Evolutionary conservation across 2,888 invertebrate genomes (phyloP).

Genomic region (Balanococcus diminutus): DNA sequence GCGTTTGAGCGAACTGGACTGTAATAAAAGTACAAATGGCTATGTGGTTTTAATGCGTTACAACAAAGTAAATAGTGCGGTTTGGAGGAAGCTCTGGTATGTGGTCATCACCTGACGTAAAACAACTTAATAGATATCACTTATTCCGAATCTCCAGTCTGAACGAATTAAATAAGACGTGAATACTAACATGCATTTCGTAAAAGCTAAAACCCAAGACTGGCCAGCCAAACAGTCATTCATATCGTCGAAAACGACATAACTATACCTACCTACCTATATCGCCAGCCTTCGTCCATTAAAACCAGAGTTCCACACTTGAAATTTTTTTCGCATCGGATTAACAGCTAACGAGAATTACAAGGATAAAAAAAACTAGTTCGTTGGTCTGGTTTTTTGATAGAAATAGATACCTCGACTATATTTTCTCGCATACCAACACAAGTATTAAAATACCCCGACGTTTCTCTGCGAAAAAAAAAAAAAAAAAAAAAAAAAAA

Average conservation of each 20-base stretch:
- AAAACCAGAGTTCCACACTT: background rate
- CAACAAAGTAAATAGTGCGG: background rate
- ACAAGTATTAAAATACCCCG: background rate
- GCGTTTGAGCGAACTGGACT: too few relatives aligned
- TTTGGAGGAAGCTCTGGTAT: slow-evolving; percentile 1
- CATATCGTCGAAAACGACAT: background rate
- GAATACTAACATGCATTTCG: background rate
- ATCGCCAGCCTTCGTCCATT: background rate
- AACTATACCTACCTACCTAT: background rate
- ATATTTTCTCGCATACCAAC: background rate
- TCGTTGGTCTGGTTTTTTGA: background rate
- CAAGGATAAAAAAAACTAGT: background rate
- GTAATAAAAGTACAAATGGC: background rate
- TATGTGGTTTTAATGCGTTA: background rate
- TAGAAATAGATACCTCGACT: background rate
- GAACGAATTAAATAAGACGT: background rate
- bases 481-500: background rate
- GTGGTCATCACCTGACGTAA: slow-evolving; percentile 8
- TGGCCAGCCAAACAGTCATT: background rate
- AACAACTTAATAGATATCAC: slow-evolving; percentile 25
- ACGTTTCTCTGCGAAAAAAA: background rate
- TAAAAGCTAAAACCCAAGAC: background rate
- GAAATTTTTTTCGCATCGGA: background rate
- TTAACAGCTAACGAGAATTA: background rate
- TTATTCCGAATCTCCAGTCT: background rate